Conservation (phyloP, 1,140 invertebrate genomes). For the Polypedilum vanderplanki region DNA sequence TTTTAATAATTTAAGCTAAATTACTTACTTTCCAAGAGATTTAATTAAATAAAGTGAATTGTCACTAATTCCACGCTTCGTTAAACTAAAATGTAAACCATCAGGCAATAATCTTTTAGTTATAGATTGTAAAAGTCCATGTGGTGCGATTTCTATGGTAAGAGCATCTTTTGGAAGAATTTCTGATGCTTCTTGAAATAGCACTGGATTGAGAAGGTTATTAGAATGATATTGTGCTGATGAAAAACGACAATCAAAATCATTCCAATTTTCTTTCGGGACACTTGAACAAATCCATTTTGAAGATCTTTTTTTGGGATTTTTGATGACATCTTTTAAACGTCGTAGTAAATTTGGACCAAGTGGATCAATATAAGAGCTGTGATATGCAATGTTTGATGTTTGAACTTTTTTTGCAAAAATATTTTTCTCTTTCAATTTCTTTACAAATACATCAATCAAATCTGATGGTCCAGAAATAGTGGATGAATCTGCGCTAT, state of each 20-base stretch:
- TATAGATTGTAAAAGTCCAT: conserved; percentile 68
- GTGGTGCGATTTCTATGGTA: conserved; percentile 74
- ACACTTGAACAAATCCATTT: conserved; percentile 87
- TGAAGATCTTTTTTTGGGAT: conserved; percentile 59
- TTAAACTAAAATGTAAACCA: conserved; percentile 66
- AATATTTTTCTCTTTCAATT: conserved; percentile 62
- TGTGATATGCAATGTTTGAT: conserved; percentile 80
- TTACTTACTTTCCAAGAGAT: conserved; percentile 67
- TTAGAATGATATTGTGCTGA: conserved; percentile 92
- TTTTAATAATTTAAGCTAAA: too few species aligned
- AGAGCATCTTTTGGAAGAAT: conserved; percentile 73
- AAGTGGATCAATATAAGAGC: conserved; percentile 64
- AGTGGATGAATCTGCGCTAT: conserved; percentile 73
- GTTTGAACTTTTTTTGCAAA: conserved; percentile 78
- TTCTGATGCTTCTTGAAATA: conserved; percentile 75
- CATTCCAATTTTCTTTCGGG: conserved; percentile 66
- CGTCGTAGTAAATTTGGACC: conserved; percentile 63
- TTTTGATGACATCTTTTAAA: conserved; percentile 59
- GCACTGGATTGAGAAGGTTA: conserved; percentile 74
- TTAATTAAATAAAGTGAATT: conserved; percentile 62
- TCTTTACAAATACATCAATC: conserved; percentile 59
- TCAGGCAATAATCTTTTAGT: conserved; percentile 52
- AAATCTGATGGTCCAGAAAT: conserved; percentile 73
- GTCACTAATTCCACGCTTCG: conserved; percentile 64
- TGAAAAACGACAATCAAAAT: conserved; percentile 56